Conservation (phyloP, 2,113 vertebrate genomes). For the Porphyrio hochstetteri region DNA sequence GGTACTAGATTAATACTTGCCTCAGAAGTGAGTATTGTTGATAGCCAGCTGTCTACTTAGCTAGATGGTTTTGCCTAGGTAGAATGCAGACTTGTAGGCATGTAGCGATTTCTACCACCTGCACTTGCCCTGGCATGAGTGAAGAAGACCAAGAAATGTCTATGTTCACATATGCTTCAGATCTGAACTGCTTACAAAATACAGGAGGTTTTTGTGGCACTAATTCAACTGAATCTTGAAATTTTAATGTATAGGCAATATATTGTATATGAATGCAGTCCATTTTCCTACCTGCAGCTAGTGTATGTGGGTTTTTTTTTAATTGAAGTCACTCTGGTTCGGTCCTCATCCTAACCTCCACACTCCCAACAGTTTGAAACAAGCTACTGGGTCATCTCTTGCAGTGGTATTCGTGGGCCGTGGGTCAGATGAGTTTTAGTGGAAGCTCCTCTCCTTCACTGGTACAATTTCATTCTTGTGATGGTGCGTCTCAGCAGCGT, state of each 20-base stretch:
- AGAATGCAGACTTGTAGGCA: neutral
- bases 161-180: neutral
- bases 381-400: neutral
- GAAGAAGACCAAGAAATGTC: neutral
- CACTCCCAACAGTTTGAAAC: neutral
- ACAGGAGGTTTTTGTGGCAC: neutral
- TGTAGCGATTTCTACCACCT: conserved; percentile 17
- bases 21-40: neutral
- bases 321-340: neutral
- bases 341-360: neutral
- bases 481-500: neutral
- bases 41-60: conserved; percentile 13
- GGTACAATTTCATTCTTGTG: neutral
- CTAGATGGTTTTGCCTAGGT: conserved; percentile 21
- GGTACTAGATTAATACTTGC: conserved; percentile 32
- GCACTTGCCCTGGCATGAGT: neutral
- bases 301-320: neutral
- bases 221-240: neutral
- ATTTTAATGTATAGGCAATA: neutral
- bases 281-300: conserved; percentile 21
- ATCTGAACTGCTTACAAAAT: conserved; percentile 10
- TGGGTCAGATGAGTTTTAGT: neutral
- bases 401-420: neutral
- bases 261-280: neutral
- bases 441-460: neutral